Base-by-base conservation (phyloP, 2,113 vertebrate genomes). In the Tetrax tetrax region DNA sequence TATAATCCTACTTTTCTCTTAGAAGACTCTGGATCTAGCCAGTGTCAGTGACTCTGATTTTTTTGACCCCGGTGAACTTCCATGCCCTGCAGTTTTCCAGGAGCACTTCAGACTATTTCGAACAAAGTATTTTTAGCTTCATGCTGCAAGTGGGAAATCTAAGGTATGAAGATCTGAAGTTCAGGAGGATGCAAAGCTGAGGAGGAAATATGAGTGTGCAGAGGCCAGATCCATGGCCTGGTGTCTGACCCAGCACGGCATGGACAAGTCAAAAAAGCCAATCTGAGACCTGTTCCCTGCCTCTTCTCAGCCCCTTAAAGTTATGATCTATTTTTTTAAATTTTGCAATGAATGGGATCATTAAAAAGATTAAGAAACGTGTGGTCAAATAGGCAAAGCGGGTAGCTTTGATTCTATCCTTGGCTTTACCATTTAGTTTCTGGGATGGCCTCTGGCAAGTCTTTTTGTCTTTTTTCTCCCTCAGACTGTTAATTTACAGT, bases 381-480 rank as follows among this genome's bases (percentile, higher is more conserved):
- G 28, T 87, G 96, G 94, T 79, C 57, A 87, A 91, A 88, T 77
- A 75, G 85, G 22, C 63, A 77, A 90, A 93, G 54, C 25, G 77
- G 84, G 79, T 87, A 85, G n/a, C 90, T 95, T 95, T 94, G 95
- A 95, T 96, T 95, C 63, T 66, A 28, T 51, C 59, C 54, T 93
- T 93, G 87, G 79, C 56, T 88, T 50, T 83, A 93, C 78, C 70
- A 93, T 63, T 91, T 81, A 87, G 75, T 95, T 96, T 89, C 93
- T 95, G 79, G 96, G 89, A 96, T 93, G 91, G 95, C 95, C 93
- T 95, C 96, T 96, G 91, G 95, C 95, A 96, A 96, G 21, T 0
- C 90, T 90, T 94, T 96, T 90, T 74, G 85, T 93, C 92, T 94
- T 95, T 91, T 86, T 93, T 92, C 85, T 95, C 71, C 54, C 85